Evolutionary conservation across 2,888 invertebrate species (phyloP).

Genomic region (Branchinecta sandiegonensis): DNA sequence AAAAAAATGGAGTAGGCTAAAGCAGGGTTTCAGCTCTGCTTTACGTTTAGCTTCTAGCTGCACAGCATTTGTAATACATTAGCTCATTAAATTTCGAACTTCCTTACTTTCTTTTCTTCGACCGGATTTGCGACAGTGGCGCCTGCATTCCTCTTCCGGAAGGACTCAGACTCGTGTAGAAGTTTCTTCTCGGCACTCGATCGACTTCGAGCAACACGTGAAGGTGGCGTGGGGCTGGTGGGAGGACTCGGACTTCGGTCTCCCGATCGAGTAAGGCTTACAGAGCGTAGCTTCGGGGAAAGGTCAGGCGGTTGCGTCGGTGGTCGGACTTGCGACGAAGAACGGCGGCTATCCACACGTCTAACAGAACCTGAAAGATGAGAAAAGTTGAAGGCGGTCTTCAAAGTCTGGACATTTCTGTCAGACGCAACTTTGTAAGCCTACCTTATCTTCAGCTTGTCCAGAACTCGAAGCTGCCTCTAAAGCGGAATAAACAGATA

Average conservation of each 20-base stretch:
- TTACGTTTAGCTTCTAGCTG: too few species aligned
- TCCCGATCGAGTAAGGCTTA: constrained; percentile 6
- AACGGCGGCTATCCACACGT: not conserved
- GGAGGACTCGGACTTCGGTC: constrained; percentile 9
- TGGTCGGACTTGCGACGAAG: constrained; percentile 5
- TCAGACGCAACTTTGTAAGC: too few species aligned
- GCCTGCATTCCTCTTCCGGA: not conserved
- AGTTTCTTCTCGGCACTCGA: constrained; percentile 8
- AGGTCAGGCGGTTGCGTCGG: constrained; percentile 7
- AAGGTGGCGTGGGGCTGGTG: not conserved
- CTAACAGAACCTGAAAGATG: not conserved
- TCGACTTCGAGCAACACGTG: constrained; percentile 4
- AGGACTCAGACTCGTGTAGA: not conserved
- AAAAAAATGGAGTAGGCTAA: too few species aligned
- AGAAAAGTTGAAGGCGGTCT: not conserved
- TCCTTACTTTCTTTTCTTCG: too few species aligned
- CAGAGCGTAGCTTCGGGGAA: not conserved
- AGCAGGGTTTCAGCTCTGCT: too few species aligned
- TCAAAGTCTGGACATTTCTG: too few species aligned
- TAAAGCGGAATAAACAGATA: too few species aligned
- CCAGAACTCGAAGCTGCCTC: too few species aligned
- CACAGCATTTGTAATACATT: too few species aligned
- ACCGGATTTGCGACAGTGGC: too few species aligned
- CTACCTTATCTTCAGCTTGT: too few species aligned
- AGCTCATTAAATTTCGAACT: too few species aligned